Conservation (phyloP, 2,888 invertebrate species). For the Diplazon laetatorius region DNA sequence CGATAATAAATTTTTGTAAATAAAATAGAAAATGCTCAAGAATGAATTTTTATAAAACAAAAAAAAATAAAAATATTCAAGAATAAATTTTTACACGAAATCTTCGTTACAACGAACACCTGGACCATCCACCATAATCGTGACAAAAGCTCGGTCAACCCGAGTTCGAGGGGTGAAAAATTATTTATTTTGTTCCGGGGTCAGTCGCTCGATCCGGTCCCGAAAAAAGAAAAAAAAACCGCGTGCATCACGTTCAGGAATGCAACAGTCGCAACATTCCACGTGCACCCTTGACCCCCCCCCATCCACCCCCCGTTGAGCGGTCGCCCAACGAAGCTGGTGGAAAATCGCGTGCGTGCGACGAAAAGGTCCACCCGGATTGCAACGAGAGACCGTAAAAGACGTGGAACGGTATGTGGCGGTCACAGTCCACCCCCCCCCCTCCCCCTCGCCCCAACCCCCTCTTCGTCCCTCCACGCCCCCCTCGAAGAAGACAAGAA, state of each 20-base stretch:
- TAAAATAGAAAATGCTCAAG: no score
- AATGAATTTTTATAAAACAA: no score
- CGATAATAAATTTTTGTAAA: no score
- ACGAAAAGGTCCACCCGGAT: slow-evolving; percentile 55
- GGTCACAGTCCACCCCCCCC: no score
- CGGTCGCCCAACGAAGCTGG: slow-evolving; percentile 2
- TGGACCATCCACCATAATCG: slow-evolving; percentile 29
- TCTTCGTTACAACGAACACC: slow-evolving; percentile 32
- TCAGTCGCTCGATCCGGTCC: slow-evolving; percentile 19
- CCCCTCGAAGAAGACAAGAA: slow-evolving; percentile 7
- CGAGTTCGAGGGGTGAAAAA: slow-evolving; percentile 38
- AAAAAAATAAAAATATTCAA: no score
- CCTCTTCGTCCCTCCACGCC: no score
- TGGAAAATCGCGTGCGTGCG: slow-evolving; percentile 42
- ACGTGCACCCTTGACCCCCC: slow-evolving; percentile 64
- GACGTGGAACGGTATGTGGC: no score
- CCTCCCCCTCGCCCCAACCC: no score
- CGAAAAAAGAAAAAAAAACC: no score
- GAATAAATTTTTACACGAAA: slow-evolving; percentile 46
- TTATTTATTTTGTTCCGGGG: slow-evolving; percentile 37
- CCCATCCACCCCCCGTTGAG: slow-evolving; percentile 46
- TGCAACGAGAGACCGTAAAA: slow-evolving; percentile 25
- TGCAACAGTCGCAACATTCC: slow-evolving; percentile 64
- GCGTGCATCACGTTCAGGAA: no score
- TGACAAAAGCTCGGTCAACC: slow-evolving; percentile 50